Evolutionary conservation across 2,888 invertebrate genomes (phyloP), one percentile per base, ranked within the genome.

Genomic region (Ctenicera cuprea): DNA sequence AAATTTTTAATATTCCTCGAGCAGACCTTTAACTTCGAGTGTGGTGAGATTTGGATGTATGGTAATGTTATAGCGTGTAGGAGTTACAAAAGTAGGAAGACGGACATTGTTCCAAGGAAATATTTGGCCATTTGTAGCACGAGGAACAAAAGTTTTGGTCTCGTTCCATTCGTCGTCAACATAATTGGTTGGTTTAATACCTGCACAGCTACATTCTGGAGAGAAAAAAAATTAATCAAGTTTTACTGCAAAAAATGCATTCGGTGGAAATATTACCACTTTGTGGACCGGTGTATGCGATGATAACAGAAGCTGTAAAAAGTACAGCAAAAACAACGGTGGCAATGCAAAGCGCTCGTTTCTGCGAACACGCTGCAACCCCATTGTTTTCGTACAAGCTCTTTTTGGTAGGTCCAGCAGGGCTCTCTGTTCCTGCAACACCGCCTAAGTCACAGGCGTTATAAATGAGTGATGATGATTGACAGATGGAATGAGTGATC

Each of bases 21-120:
- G 26, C 8, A 37, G 88, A 93, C 97, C 98, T 90, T 94, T 93
- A 64, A 97, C 93, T 86, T 94, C 94, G 65, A 95, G 92, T 16
- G 96, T 95, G 54, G 97, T 96, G 69, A 98, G 89, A 87, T 98
- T 97, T 8, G 98, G 97, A 88, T 97, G 97, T 80, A 98, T 92
- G 87, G 95, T 95, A 70, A 98, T 90, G 84, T 94, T 94, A 85
- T 98, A 98, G 79, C 95, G 92, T 80, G 93, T 90, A 12, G 97
- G 97, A 83, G 92, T 92, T 48, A 94, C 91, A 85, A 92, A 94
- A 41, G 90, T 90, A 0, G 97, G 97, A 79, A 97, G 90, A 76
- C 95, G 90, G 80, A 92, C 89, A 83, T 92, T 91, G 82, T 93
- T 90, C 94, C 94, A 94, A 71, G 94, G 94, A 85, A 94, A 94